Evolutionary conservation across 1,140 invertebrate genomes (phyloP), one percentile per base, ranked within the genome.

Genomic region (Ladona fulva): DNA sequence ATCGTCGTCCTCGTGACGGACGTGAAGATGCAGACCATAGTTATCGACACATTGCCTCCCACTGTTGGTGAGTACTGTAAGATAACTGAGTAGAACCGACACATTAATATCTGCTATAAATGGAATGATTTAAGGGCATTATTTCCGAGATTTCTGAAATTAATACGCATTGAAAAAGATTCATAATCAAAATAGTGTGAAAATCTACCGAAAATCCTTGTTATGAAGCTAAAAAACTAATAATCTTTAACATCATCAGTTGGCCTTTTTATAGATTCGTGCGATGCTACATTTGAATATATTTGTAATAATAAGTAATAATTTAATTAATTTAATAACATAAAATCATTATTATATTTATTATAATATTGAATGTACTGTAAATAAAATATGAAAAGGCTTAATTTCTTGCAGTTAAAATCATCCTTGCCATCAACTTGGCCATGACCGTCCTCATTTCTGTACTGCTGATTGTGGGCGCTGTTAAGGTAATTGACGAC

Each of bases 371-470:
- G 29, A 16, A 75, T 77, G 10, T 11, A 22, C n/a, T 25, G 76
- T 76, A 77, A 22, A 77, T 77, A 77, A 42, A 75, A 77, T 25
- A n/a, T 76, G 75, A 37, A 29, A 42, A 22, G 76, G 66, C 80
- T 77, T 29, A 82, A 81, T 80, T 82, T 79, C 78, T 81, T 87
- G 82, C 87, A 88, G 91, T 93, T 22, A 90, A 90, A 85, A 92
- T 94, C 77, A 93, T 94, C 79, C 85, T 93, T n/a, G 89, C 89
- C 0, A 88, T 94, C 66, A 94, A 94, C 84, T 86, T 94, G n/a
- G 89, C 88, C 73, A 94, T 94, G 90, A 94, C 93, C 12, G 91
- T 94, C 37, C 83, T 94, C 19, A 92, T 94, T 82, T 94, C 92
- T 22, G 83, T 86, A 19, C 85, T 94, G 11, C 88, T 94, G 77